Conservation (phyloP, 1,140 invertebrate species). For the Bombus polaris region DNA sequence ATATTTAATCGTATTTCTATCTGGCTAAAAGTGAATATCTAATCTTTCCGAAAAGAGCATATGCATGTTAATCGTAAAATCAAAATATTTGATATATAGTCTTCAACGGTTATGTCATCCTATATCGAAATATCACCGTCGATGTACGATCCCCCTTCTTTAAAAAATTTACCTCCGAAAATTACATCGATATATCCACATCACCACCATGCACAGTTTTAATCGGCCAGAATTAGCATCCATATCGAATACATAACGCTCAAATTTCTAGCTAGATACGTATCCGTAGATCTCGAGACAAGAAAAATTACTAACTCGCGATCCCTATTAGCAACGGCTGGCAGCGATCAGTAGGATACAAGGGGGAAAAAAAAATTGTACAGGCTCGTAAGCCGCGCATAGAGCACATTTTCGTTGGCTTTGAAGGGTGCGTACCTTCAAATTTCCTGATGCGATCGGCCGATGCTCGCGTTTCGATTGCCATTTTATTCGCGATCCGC, state of each 20-base stretch:
- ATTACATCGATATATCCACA: too few species aligned
- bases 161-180: too few species aligned
- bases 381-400: too few species aligned
- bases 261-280: background rate
- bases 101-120: too few species aligned
- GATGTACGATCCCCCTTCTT: background rate
- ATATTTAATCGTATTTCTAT: too few species aligned
- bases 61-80: too few species aligned
- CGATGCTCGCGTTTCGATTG: conserved; percentile 17
- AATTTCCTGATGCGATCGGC: background rate
- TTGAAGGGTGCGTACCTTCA: background rate
- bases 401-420: background rate
- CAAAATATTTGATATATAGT: too few species aligned
- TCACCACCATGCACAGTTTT: background rate
- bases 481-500: conserved; percentile 24
- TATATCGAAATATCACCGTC: background rate
- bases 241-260: too few species aligned
- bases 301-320: background rate
- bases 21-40: too few species aligned
- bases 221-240: background rate
- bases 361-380: background rate
- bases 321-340: too few species aligned
- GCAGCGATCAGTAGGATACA: background rate
- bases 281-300: background rate
- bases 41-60: too few species aligned